phyloP scores from a whole-genome alignment of 2,888 invertebrate genomes.

The Eupithecia inturbata region DNA sequence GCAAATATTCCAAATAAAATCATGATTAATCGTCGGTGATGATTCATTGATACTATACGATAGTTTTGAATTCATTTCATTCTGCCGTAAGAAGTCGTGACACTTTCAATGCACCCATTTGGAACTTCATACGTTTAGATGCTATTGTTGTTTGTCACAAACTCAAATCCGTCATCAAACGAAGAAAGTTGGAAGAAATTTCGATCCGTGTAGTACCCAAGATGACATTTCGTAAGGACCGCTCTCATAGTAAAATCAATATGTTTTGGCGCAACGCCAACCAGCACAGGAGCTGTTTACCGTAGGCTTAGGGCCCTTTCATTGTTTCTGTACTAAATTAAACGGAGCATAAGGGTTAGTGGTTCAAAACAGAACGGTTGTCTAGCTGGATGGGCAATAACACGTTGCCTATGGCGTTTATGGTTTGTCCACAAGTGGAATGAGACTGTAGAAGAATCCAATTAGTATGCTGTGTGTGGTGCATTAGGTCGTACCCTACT shows the following conservation, averaged over 20 bases:
- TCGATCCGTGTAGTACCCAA: constrained; percentile 6
- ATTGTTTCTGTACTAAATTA: constrained; percentile 60
- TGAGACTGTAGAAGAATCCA: neutral
- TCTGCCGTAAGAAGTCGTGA: no score
- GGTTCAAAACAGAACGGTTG: constrained; percentile 22
- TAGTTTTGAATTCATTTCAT: no score
- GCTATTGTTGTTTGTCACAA: neutral
- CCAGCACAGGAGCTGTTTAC: constrained; percentile 57
- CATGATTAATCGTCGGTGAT: no score
- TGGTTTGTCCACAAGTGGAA: neutral
- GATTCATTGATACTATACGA: no score
- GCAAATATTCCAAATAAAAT: no score
- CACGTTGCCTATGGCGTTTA: neutral
- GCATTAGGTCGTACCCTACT: no score
- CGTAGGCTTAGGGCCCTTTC: constrained; percentile 52
- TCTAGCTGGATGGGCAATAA: neutral
- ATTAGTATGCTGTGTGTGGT: no score
- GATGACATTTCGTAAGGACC: constrained; percentile 26
- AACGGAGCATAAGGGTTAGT: constrained; percentile 48
- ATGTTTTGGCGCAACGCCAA: constrained; percentile 57
- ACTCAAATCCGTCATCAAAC: neutral
- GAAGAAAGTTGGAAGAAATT: neutral
- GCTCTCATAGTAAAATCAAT: constrained; percentile 56
- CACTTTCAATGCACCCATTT: no score
- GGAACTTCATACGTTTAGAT: no score